Evolutionary conservation across 2,888 invertebrate genomes (phyloP).

Genomic region (Plebejus melissa): DNA sequence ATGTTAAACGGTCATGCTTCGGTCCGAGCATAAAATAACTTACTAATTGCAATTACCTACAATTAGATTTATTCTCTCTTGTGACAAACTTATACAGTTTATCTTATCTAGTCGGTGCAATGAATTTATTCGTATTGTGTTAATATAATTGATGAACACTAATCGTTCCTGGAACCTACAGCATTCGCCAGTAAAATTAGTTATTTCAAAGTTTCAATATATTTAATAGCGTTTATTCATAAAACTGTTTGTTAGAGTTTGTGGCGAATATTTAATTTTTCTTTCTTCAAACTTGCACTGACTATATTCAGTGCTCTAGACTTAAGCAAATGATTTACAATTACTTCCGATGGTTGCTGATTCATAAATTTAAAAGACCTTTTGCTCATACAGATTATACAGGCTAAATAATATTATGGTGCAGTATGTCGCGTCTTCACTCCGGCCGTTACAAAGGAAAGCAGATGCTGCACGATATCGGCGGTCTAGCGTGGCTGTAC

Average conservation of each 20-base stretch:
- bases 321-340: background rate
- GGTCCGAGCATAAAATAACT: constrained; percentile 11
- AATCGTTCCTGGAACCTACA: background rate
- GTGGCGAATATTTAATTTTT: no score
- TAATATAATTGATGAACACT: background rate
- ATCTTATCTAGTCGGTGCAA: background rate
- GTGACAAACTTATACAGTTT: constrained; percentile 10
- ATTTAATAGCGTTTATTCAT: background rate
- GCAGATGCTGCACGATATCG: constrained; percentile 40
- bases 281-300: no score
- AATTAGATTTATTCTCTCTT: constrained; percentile 11
- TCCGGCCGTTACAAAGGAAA: constrained; percentile 43
- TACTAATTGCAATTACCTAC: constrained; percentile 24
- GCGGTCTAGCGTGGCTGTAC: constrained; percentile 43
- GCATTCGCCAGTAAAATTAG: background rate
- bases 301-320: background rate
- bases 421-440: constrained; percentile 24
- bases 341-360: background rate
- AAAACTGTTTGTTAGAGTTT: no score
- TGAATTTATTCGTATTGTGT: background rate
- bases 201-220: background rate
- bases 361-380: background rate
- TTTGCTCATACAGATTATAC: background rate
- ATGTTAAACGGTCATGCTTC: constrained; percentile 20
- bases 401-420: background rate